Evolutionary conservation across 1,140 invertebrate species (phyloP).

Genomic region (Brachionus manjavacas): DNA sequence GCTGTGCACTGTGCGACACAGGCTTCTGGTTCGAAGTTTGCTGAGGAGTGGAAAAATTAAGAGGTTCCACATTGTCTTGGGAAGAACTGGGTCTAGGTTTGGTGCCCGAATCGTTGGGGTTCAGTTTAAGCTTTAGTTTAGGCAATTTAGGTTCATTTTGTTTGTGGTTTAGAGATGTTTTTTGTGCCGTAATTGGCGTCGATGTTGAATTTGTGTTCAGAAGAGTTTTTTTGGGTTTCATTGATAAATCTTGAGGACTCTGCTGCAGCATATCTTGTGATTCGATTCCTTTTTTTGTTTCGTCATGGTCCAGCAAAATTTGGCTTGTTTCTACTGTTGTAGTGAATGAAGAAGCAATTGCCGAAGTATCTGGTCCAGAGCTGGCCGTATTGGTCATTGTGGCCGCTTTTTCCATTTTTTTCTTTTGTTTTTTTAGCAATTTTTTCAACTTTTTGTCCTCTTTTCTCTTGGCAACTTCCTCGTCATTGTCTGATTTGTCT

Average conservation of each 20-base stretch:
- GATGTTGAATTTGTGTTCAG: not conserved
- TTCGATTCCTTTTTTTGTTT: not conserved
- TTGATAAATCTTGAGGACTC: not conserved
- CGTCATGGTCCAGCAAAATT: not conserved
- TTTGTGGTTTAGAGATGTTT: not conserved
- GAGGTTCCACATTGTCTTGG: not conserved
- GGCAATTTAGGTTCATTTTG: not conserved
- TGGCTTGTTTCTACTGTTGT: not conserved
- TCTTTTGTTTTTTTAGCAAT: slow-evolving; percentile 9
- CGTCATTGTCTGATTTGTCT: slow-evolving; percentile 6
- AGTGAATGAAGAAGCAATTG: not conserved
- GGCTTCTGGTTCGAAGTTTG: not conserved
- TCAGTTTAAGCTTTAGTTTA: slow-evolving; percentile 27
- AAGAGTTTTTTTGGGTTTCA: not conserved
- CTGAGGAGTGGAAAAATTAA: not conserved
- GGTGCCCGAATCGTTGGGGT: not conserved
- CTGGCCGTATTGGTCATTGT: not conserved
- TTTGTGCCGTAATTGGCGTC: not conserved
- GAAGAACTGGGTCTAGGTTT: not conserved
- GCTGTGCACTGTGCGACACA: not conserved
- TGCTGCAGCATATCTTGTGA: not conserved
- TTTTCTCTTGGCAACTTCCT: not conserved
- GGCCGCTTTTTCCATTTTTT: slow-evolving; percentile 15
- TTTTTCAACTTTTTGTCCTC: slow-evolving; percentile 29
- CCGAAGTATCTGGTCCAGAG: not conserved